These are phyloP conservation scores for Nephrotoma flavescens DNA, from an alignment of 2,888 invertebrate species.

Conservation along the genomic window DNA sequence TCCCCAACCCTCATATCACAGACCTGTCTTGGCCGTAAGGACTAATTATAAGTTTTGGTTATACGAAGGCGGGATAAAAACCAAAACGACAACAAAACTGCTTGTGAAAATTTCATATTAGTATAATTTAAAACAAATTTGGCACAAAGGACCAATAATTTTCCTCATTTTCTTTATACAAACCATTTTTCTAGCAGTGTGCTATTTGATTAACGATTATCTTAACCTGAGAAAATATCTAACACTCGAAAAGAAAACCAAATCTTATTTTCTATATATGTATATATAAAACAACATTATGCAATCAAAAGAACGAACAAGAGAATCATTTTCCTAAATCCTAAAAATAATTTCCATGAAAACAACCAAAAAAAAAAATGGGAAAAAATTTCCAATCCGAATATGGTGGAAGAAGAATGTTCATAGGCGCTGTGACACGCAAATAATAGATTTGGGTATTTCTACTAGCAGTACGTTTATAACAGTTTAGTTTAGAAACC, in stretches of 20 bases:
- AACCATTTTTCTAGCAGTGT: background rate
- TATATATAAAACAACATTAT: background rate
- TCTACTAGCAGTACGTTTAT: too few relatives aligned
- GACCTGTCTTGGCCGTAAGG: background rate
- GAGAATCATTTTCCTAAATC: background rate
- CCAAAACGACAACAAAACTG: background rate
- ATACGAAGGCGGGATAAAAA: background rate
- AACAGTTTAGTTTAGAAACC: background rate
- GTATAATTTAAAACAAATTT: background rate
- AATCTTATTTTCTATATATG: background rate
- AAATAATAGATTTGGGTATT: background rate
- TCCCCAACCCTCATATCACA: too few relatives aligned
- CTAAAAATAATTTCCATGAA: background rate
- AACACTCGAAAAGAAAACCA: background rate
- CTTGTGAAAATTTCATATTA: background rate
- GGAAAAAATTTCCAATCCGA: background rate
- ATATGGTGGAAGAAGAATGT: background rate
- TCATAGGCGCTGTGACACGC: background rate
- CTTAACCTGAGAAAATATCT: background rate
- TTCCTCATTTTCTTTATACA: background rate
- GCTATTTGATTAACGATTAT: background rate
- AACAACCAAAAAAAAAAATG: background rate
- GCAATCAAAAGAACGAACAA: background rate
- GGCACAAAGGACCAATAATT: background rate
- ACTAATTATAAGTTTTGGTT: background rate